Evolutionary conservation across 2,113 vertebrate genomes (phyloP).

Genomic region (Megaceryle torquata): DNA sequence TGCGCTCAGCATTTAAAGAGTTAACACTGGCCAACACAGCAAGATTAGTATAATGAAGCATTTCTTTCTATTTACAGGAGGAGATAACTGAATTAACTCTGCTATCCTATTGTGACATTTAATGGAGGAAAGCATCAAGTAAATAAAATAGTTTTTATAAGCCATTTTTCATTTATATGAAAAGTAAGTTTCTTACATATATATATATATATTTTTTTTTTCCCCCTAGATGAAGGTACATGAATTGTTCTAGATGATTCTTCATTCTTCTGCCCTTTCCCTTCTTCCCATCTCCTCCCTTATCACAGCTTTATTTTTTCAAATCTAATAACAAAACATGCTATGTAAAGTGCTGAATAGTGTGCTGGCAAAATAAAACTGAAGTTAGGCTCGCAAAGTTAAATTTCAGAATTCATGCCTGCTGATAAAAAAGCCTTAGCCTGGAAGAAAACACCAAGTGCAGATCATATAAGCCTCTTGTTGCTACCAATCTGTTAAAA

Average conservation of each 20-base stretch:
- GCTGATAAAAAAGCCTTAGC: not conserved
- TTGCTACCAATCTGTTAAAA: conserved; percentile 57
- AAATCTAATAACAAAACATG: not conserved
- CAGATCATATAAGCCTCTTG: conserved; percentile 20
- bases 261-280: not conserved
- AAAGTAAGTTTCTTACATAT: not conserved
- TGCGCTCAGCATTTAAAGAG: not conserved
- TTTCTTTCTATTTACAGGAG: not conserved
- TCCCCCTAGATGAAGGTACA: not conserved
- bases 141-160: not conserved
- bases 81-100: not conserved
- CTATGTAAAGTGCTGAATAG: not conserved
- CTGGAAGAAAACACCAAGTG: conserved; percentile 24
- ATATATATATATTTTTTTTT: too few species aligned
- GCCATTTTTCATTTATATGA: not conserved
- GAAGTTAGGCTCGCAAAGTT: not conserved
- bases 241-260: not conserved
- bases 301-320: not conserved
- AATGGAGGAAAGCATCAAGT: not conserved
- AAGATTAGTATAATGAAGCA: not conserved
- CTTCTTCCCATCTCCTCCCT: not conserved
- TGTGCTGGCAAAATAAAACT: not conserved
- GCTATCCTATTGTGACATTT: not conserved
- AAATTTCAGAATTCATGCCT: not conserved
- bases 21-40: not conserved